These are phyloP conservation scores for Ricordea florida DNA, from an alignment of 92 coral and sea anemone genomes.

Conservation along the genomic window DNA sequence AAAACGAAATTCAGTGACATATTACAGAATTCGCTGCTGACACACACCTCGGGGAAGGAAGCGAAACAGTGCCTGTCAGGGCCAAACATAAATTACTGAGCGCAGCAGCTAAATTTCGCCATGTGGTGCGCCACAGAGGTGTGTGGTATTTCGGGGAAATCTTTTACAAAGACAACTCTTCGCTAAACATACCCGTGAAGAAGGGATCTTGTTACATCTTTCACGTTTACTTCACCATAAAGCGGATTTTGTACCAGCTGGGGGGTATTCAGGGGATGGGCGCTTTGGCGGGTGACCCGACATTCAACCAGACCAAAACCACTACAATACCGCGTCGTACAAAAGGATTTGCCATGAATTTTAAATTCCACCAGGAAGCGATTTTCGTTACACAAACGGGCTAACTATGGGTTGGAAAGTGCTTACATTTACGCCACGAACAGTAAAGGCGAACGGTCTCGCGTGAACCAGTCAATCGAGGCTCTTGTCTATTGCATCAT, in stretches of 20 bases:
- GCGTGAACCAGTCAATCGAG: not conserved
- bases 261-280: constrained; percentile 14
- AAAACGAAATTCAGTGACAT: constrained; percentile 4
- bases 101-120: constrained; percentile 57
- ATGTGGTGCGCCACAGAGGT: constrained; percentile 44
- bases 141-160: constrained; percentile 23
- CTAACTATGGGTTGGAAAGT: constrained; percentile 8
- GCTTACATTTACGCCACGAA: not conserved
- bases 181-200: not conserved
- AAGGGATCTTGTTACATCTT: constrained; percentile 1
- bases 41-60: not conserved
- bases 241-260: constrained; percentile 31
- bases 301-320: not conserved
- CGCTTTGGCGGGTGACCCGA: constrained; percentile 16
- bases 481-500: constrained; percentile 2
- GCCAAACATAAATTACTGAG: constrained; percentile 47
- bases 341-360: constrained; percentile 25
- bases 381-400: constrained; percentile 22
- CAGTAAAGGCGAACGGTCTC: not conserved
- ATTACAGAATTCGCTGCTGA: not conserved
- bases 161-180: not conserved
- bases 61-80: constrained; percentile 23
- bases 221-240: constrained; percentile 37
- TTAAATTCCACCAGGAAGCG: not conserved
- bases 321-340: constrained; percentile 10